Base-by-base conservation (phyloP, 1,140 invertebrate genomes). In the Nautilus pompilius region DNA sequence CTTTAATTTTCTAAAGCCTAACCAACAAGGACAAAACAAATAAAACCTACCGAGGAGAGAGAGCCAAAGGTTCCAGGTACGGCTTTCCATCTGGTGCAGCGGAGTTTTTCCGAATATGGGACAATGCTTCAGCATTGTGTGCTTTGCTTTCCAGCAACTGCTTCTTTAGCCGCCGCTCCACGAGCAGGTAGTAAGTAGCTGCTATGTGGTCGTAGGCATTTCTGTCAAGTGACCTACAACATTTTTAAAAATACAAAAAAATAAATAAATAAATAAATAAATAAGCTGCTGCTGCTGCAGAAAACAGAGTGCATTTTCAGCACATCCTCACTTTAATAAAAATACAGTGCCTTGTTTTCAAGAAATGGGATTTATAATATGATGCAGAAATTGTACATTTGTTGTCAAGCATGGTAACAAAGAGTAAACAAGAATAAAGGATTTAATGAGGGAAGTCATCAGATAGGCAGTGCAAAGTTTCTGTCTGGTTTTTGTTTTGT, bases 161-260 rank as follows among this genome's bases (percentile, higher is more conserved):
- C 54, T 86, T 77, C 88, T 87, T 71, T 26, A 97, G 84, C 80
- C 95, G 93, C 63, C 95, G 85, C 84, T 99, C 97, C 26, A 95
- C 96, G 65, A 99, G 84, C 70, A 99, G 85, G 85, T 95, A 99
- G 85, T 99, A 99, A 30, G 96, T 99, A 29, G 97, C 97, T 32
- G 96, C 98, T 69, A 99, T 92, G 82, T 99, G 94, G 84, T 97
- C 96, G 83, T 99, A 99, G 76, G 95, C 92, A 85, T 98, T 95
- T 78, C 91, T 92, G 76, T 98, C 93, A 66, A 99, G 83, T 59
- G 93, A 91, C 70, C 93, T 95, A 77, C 17, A 85, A 86, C 51
- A 55, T n/a, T n/a, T n/a, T n/a, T 54, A 71, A 63, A 60, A 57
- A 45, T 51, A 56, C 54, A 22, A 17, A 22, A 41, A 15, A 54